phyloP scores from a whole-genome alignment of 2,113 vertebrate genomes.

The Strigops habroptila region DNA sequence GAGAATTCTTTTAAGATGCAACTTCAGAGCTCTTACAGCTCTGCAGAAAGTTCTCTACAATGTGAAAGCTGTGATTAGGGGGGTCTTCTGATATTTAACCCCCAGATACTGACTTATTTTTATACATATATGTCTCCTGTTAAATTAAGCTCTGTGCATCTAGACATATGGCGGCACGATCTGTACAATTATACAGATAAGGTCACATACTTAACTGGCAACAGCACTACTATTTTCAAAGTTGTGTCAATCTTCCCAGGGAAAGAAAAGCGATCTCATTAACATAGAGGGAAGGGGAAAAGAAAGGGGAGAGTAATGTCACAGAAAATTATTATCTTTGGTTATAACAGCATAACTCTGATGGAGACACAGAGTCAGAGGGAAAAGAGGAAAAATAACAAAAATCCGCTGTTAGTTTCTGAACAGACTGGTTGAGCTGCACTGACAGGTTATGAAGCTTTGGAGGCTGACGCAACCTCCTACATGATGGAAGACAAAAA shows the following conservation, averaged over 20 bases:
- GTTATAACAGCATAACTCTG: background rate
- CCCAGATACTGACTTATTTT: slow-evolving; percentile 50
- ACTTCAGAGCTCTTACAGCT: background rate
- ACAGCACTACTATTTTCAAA: slow-evolving; percentile 45
- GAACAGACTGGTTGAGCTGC: background rate
- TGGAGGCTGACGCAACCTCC: background rate
- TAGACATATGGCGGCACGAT: slow-evolving; percentile 58
- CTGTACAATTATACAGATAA: slow-evolving; percentile 61
- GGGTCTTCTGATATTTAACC: slow-evolving; percentile 46
- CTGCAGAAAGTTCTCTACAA: background rate
- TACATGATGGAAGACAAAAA: background rate
- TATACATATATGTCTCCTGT: background rate
- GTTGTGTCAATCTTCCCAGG: slow-evolving; percentile 31
- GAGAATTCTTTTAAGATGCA: background rate
- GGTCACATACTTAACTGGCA: slow-evolving; percentile 57
- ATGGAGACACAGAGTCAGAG: background rate
- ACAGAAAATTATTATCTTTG: slow-evolving; percentile 23
- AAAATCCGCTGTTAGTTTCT: background rate
- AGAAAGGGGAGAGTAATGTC: slow-evolving; percentile 4
- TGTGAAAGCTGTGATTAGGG: slow-evolving; percentile 16
- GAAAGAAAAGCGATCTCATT: slow-evolving; percentile 22
- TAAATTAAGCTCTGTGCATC: slow-evolving; percentile 49
- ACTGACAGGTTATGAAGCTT: background rate
- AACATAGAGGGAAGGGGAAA: background rate
- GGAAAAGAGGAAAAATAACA: background rate